Percentiles rank a stretch among this genome's conserved stretches.
These are phyloP conservation scores for Microcebus tavaratra DNA, from an alignment of 2,113 vertebrate species.

Conservation along the genomic window DNA sequence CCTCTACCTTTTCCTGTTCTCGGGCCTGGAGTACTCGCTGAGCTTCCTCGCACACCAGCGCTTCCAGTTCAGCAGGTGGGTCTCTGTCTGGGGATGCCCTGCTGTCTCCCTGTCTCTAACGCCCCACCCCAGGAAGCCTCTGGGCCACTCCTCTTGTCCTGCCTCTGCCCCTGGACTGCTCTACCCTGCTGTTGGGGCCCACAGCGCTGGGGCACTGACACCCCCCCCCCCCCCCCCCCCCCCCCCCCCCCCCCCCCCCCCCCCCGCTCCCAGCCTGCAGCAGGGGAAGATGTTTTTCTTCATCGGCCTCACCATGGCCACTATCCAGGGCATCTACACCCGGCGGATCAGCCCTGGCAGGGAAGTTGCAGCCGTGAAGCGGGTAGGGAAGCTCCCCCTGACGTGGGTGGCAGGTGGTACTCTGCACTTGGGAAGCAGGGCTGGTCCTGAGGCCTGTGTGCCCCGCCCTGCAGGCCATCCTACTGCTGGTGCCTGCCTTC, in stretches of 20 bases:
- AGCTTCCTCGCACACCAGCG: slow-evolving; percentile 97
- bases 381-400: slow-evolving; percentile 82
- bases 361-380: slow-evolving; percentile 89
- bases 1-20: slow-evolving; percentile 97
- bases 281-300: slow-evolving; percentile 99
- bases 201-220: not conserved
- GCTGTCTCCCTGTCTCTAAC: not conserved
- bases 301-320: slow-evolving; percentile 96
- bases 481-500: slow-evolving; percentile 93
- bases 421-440: not conserved
- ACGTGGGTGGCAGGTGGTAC: too few relatives aligned
- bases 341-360: slow-evolving; percentile 92
- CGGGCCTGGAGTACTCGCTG: slow-evolving; percentile 94
- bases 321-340: slow-evolving; percentile 94
- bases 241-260: not conserved
- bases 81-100: not conserved
- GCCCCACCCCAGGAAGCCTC: not conserved
- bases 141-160: not conserved
- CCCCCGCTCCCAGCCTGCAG: slow-evolving; percentile 89
- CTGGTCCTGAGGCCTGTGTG: not conserved
- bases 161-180: not conserved
- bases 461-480: slow-evolving; percentile 87
- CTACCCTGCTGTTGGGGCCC: not conserved
- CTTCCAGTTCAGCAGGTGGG: slow-evolving; percentile 95
- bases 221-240: not conserved